phyloP scores from a whole-genome alignment of 1,140 invertebrate species.

The Tetraneura akinire region DNA sequence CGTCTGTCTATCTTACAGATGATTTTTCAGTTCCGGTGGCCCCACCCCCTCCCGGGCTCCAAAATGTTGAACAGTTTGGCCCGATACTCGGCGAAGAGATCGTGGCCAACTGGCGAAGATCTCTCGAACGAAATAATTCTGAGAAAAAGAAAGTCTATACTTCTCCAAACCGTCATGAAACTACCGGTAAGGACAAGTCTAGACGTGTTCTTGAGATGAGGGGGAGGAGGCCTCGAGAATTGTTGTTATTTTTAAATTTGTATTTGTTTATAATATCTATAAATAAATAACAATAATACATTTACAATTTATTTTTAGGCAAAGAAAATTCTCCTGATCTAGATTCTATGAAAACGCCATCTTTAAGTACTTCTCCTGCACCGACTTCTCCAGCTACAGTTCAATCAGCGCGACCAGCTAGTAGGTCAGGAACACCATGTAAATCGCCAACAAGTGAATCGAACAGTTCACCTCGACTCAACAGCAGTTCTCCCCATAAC shows the following conservation, averaged over 20 bases:
- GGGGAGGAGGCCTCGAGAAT: constrained; percentile 45
- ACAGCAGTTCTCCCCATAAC: constrained; percentile 55
- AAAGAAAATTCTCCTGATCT: constrained; percentile 54
- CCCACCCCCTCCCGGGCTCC: constrained; percentile 61
- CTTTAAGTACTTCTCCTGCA: constrained; percentile 58
- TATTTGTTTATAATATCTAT: neutral
- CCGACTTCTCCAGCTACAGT: constrained; percentile 56
- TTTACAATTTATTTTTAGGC: constrained; percentile 41
- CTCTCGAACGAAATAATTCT: constrained; percentile 64
- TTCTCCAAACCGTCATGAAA: constrained; percentile 46
- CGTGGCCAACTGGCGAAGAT: constrained; percentile 75
- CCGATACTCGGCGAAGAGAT: constrained; percentile 75
- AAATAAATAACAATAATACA: neutral
- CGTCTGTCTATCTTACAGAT: constrained; percentile 57
- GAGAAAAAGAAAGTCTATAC: constrained; percentile 47
- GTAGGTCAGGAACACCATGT: constrained; percentile 57
- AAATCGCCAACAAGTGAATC: constrained; percentile 64
- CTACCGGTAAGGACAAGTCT: constrained; percentile 44
- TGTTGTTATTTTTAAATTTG: neutral
- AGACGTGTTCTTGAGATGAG: constrained; percentile 40
- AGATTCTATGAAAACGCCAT: constrained; percentile 55
- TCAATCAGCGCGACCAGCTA: constrained; percentile 52
- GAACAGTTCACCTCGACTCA: constrained; percentile 59
- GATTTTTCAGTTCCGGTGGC: constrained; percentile 50
- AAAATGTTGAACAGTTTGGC: constrained; percentile 72